Conservation (phyloP, 64 coral and sea anemone species). For the Dendrophyllia cribrosa region DNA sequence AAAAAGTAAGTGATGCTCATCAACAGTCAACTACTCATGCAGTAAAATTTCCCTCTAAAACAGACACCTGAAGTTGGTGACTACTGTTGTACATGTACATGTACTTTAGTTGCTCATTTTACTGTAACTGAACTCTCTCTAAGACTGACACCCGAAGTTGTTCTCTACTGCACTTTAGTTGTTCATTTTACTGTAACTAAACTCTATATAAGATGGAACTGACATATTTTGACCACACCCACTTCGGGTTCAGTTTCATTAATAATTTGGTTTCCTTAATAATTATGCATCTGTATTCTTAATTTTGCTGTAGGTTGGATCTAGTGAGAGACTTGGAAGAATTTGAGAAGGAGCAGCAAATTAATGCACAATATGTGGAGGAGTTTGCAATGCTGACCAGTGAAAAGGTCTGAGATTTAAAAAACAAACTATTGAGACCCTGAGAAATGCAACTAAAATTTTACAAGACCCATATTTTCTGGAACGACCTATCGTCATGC, state of each 20-base stretch:
- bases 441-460: not conserved
- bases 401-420: slow-evolving; percentile 49
- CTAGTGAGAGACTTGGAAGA: slow-evolving; percentile 41
- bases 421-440: not conserved
- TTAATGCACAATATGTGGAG: slow-evolving; percentile 70
- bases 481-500: too few species aligned
- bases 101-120: too few species aligned
- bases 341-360: slow-evolving; percentile 64
- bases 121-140: too few species aligned
- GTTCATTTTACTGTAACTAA: too few species aligned
- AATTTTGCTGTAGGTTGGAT: slow-evolving; percentile 27
- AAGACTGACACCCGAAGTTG: too few species aligned
- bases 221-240: not conserved
- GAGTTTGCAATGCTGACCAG: slow-evolving; percentile 76
- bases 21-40: too few species aligned
- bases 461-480: too few species aligned
- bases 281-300: not conserved
- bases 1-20: slow-evolving; percentile 19
- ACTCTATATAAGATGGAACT: too few species aligned
- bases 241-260: not conserved
- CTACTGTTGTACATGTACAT: too few species aligned
- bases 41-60: too few species aligned
- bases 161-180: too few species aligned
- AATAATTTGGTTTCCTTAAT: not conserved
- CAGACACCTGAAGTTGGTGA: too few species aligned